Evolutionary conservation across 92 coral and sea anemone genomes (phyloP).

Genomic region (Metridium senile): DNA sequence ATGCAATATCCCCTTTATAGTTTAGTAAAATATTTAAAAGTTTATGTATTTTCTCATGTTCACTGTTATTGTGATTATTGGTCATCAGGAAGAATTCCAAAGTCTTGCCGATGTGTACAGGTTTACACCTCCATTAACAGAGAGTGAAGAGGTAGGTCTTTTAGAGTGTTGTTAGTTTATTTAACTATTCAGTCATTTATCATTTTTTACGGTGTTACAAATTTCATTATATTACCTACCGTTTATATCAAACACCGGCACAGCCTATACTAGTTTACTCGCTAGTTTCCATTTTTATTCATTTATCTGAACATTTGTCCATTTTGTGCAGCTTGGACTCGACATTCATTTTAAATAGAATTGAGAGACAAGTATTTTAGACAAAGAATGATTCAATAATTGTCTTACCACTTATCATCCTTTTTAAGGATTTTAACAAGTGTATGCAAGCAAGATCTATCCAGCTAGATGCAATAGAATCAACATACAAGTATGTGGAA

Average conservation of each 20-base stretch:
- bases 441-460: constrained; percentile 34
- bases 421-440: constrained; percentile 44
- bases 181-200: neutral
- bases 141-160: constrained; percentile 28
- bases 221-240: too few species aligned
- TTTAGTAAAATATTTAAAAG: too few species aligned
- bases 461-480: constrained; percentile 57
- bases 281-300: too few species aligned
- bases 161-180: neutral
- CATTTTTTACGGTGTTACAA: too few species aligned
- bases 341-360: too few species aligned
- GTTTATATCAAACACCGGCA: too few species aligned
- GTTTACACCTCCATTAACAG: constrained; percentile 51
- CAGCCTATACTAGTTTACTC: too few species aligned
- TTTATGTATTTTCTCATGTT: neutral
- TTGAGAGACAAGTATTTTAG: too few species aligned
- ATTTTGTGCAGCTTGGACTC: too few species aligned
- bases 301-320: neutral
- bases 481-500: constrained; percentile 28
- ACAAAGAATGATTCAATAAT: too few species aligned
- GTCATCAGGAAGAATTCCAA: constrained; percentile 50
- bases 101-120: constrained; percentile 36
- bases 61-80: neutral
- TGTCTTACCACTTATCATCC: neutral
- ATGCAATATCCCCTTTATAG: too few species aligned